Evolutionary conservation across 1,140 invertebrate species (phyloP), one percentile per base, ranked within the genome.

Genomic region (Bradysia coprophila): DNA sequence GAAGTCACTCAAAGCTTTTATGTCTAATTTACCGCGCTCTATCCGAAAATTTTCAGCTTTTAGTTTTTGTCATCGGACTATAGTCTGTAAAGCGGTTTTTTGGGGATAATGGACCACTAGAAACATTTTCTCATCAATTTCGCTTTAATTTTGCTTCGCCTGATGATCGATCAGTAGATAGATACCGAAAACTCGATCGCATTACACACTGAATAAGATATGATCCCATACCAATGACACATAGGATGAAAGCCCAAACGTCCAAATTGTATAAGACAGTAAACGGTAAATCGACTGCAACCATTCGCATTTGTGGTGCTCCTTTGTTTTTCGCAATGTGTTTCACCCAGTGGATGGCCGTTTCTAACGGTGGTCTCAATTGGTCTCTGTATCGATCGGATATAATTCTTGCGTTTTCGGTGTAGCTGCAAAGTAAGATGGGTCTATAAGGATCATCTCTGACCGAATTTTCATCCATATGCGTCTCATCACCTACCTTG

Each of bases 211-310:
- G 20, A 28, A n/a, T n/a, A n/a, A 43, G 11, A 24, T 20, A 43
- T 15, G 38, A 5, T 2, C 2, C 8, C 11, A 49, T 43, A 9
- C 59, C n/a, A 0, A 56, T 4, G 0, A 50, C 21, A 0, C 53
- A 20, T 4, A 58, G 21, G 11, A 63, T 40, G 19, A 60, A 42
- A 9, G 58, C 44, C 4, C 51, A 46, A 1, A 68, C 61, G 57
- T 76, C 74, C 38, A 73, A 37, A 28, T 68, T 54, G 38, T 71
- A 62, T 33, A 68, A 67, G 47, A 74, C 65, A 38, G 72, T 59
- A 43, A 67, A 65, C 43, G 58, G 65, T 0, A 76, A 48, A 32
- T 73, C 55, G 15, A 37, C 33, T 10, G 28, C 21, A 23, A 41
- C 15, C 21, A 6, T 41, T 41, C 48, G 49, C 18, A 59, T 44